Evolutionary conservation across 2,113 vertebrate genomes (phyloP).

Genomic region (Columba janthina): DNA sequence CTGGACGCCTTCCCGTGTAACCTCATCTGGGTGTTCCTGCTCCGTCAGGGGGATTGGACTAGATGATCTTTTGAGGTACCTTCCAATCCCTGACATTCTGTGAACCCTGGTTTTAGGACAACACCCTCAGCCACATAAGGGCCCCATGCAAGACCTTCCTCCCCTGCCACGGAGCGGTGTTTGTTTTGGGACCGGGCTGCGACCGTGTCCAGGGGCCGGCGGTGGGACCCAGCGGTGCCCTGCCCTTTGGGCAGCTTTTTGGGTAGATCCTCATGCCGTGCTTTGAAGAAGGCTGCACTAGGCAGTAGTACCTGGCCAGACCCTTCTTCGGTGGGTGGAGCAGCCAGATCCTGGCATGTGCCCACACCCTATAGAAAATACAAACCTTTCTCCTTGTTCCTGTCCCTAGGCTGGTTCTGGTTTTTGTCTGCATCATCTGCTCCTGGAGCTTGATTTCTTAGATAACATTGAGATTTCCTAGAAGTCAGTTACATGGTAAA

Average conservation of each 20-base stretch:
- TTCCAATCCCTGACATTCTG: too few relatives aligned
- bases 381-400: not conserved
- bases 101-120: too few relatives aligned
- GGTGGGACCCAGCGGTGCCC: fast-evolving
- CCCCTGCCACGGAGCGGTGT: too few relatives aligned
- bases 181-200: not conserved
- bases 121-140: not conserved
- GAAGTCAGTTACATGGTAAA: not conserved
- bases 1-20: too few relatives aligned
- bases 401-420: fast-evolving
- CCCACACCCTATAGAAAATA: fast-evolving
- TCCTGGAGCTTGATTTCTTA: not conserved
- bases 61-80: too few relatives aligned
- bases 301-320: too few relatives aligned
- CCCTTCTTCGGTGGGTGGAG: not conserved
- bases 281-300: not conserved
- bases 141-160: too few relatives aligned
- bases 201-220: fast-evolving
- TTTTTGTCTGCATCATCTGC: not conserved
- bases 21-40: too few relatives aligned
- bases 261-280: fast-evolving
- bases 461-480: not conserved
- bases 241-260: not conserved
- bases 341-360: fast-evolving
- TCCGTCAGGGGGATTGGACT: too few relatives aligned